Conservation (phyloP, 2,888 invertebrate species). For the Chouioia cunea region DNA sequence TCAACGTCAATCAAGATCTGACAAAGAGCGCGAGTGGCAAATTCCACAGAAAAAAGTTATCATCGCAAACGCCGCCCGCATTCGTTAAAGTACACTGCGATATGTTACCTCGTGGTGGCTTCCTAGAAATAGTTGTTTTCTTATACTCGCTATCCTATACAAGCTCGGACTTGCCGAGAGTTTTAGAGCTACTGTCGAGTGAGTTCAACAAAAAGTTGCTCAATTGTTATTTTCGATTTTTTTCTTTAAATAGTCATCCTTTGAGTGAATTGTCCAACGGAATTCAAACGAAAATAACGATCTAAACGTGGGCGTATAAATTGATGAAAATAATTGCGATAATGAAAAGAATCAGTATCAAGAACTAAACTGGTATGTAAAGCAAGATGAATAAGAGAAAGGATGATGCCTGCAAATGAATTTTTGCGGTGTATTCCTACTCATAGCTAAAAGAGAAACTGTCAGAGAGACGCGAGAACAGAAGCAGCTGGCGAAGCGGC, state of each 20-base stretch:
- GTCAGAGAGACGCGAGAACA: slow-evolving; percentile 10
- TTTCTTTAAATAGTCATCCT: too few relatives aligned
- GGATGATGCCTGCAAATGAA: slow-evolving; percentile 25
- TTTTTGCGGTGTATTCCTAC: neutral
- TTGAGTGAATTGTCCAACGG: too few relatives aligned
- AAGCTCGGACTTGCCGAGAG: neutral
- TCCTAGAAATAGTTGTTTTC: slow-evolving; percentile 27
- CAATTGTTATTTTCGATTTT: too few relatives aligned
- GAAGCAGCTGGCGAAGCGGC: slow-evolving; percentile 8
- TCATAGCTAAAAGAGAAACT: neutral
- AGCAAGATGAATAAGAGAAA: slow-evolving; percentile 18
- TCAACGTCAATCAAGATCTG: slow-evolving; percentile 21
- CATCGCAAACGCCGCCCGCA: slow-evolving; percentile 4
- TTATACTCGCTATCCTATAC: neutral
- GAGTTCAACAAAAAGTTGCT: slow-evolving; percentile 8
- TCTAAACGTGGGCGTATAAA: too few relatives aligned
- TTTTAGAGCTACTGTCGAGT: neutral
- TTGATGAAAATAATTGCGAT: neutral
- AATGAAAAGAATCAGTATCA: neutral
- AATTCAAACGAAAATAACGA: too few relatives aligned
- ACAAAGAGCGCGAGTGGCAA: neutral
- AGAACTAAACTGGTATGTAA: slow-evolving; percentile 9
- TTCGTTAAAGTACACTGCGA: too few relatives aligned
- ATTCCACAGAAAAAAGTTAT: slow-evolving; percentile 17
- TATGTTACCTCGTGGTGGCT: neutral